A percentile compares a stretch with the other conserved stretches of the same genome.
Conservation (phyloP, 30 jellyfish, hydroid and myxozoan species). For the Phacellophora camtschatica region DNA sequence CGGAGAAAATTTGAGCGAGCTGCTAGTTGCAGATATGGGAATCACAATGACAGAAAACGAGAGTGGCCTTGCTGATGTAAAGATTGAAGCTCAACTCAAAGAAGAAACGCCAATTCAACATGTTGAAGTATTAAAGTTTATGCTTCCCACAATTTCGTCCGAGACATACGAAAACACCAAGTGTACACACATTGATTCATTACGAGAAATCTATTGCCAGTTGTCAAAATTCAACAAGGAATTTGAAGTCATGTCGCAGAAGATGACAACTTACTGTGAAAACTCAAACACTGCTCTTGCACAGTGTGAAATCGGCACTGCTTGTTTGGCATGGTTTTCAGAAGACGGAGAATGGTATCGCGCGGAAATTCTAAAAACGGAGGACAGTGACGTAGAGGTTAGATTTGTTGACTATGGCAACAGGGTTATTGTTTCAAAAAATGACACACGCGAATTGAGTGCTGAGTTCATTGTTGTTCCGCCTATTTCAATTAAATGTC, state of each 20-base stretch:
- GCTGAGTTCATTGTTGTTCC: constrained; percentile 42
- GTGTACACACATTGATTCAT: constrained; percentile 59
- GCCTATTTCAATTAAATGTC: constrained; percentile 35
- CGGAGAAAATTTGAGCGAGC: not conserved
- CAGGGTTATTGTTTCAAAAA: constrained; percentile 20
- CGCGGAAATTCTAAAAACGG: constrained; percentile 1
- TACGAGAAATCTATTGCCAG: constrained; percentile 35
- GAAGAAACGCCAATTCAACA: not conserved
- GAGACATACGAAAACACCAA: not conserved
- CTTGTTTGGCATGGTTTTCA: constrained; percentile 23
- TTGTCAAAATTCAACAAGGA: constrained; percentile 15
- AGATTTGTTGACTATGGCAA: constrained; percentile 54
- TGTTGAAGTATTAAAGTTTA: not conserved
- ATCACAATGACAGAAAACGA: not conserved
- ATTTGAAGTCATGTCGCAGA: constrained; percentile 41
- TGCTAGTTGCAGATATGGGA: not conserved
- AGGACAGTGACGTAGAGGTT: not conserved
- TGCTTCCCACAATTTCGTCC: not conserved
- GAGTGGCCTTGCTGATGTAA: not conserved
- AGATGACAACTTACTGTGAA: constrained; percentile 8
- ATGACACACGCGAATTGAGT: constrained; percentile 33
- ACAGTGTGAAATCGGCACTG: constrained; percentile 12
- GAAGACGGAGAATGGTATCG: constrained; percentile 64
- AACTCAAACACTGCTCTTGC: not conserved
- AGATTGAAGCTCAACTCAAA: not conserved